Percentiles rank a stretch among this genome's conserved stretches.
Conservation (phyloP, 2,888 invertebrate genomes). For the Megastigmus dorsalis region DNA sequence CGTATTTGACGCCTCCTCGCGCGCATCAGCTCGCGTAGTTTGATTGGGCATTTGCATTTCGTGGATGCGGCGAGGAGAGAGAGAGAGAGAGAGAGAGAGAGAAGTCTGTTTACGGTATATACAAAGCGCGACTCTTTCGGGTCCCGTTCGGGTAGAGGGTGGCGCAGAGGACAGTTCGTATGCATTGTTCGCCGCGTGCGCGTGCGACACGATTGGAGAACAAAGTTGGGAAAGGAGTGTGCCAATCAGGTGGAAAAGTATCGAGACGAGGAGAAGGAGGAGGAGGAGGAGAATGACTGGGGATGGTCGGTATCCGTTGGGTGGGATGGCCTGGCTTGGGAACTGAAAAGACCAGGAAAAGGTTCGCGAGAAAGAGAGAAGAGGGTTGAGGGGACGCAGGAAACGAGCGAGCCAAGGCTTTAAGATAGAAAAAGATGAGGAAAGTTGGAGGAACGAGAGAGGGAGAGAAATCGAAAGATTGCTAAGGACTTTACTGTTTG, state of each 20-base stretch:
- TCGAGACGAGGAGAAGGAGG: constrained; percentile 12
- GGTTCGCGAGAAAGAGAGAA: not conserved
- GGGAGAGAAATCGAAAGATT: too few species aligned
- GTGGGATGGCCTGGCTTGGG: too few species aligned
- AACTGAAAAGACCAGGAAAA: constrained; percentile 1
- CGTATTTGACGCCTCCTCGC: constrained; percentile 20
- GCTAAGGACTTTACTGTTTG: too few species aligned
- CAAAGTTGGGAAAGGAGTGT: constrained; percentile 56
- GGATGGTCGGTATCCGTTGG: not conserved
- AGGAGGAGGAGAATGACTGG: not conserved
- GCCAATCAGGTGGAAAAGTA: constrained; percentile 55
- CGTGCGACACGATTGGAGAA: constrained; percentile 54
- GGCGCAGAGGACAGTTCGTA: constrained; percentile 18
- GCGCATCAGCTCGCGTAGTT: constrained; percentile 25
- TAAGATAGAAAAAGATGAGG: not conserved
- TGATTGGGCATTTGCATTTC: constrained; percentile 50
- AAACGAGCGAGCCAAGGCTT: not conserved
- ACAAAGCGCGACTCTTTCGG: not conserved
- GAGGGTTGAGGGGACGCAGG: not conserved
- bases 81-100: too few species aligned
- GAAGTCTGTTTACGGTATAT: constrained; percentile 29
- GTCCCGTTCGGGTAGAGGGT: too few species aligned
- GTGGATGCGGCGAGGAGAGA: too few species aligned
- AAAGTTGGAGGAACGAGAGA: not conserved
- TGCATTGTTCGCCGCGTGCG: constrained; percentile 42